Conservation (phyloP, 2,888 invertebrate genomes). For the Diaphora mendica region DNA sequence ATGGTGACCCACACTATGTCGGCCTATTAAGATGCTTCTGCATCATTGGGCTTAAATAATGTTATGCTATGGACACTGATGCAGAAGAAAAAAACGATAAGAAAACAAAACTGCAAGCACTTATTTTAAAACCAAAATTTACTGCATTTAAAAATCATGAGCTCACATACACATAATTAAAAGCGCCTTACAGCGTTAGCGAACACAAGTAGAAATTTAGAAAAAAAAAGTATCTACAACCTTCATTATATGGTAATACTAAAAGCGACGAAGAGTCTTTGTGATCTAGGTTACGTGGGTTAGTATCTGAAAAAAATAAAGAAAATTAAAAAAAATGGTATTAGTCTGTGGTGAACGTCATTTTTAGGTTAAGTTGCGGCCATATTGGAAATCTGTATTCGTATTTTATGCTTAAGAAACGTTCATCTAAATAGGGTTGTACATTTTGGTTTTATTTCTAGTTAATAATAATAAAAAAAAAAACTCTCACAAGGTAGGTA, state of each 20-base stretch:
- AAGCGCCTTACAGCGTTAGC: not conserved
- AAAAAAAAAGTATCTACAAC: conserved; percentile 11
- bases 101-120: not conserved
- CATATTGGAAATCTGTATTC: not conserved
- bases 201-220: not conserved
- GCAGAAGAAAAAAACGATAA: no score
- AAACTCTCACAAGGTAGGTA: no score
- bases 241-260: conserved; percentile 10
- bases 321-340: not conserved
- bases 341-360: not conserved
- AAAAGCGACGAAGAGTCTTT: conserved; percentile 7
- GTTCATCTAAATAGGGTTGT: not conserved
- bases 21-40: no score
- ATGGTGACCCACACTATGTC: no score
- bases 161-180: not conserved
- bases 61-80: no score
- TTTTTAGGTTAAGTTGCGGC: not conserved
- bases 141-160: not conserved
- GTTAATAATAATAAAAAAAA: no score
- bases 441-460: not conserved
- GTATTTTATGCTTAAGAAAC: not conserved
- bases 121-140: not conserved
- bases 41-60: no score
- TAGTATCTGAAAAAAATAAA: conserved; percentile 30
- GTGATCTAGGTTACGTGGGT: conserved; percentile 3